These are phyloP conservation scores for Oreochromis niloticus DNA, from an alignment of 2,113 vertebrate genomes.

Conservation along the genomic window DNA sequence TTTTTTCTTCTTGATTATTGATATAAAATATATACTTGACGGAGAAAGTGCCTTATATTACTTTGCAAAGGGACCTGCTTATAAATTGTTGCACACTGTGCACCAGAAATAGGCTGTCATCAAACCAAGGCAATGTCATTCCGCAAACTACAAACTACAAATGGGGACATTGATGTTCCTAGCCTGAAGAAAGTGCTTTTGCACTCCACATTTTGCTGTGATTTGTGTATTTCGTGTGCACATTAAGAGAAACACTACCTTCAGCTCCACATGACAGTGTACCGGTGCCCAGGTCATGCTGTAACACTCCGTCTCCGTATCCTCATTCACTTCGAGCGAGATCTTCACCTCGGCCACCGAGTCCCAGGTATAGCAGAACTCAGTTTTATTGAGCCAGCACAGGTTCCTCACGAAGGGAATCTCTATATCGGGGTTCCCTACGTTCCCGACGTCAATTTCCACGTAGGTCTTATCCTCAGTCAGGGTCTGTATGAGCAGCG, in stretches of 20 bases:
- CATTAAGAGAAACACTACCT: slow-evolving; percentile 66
- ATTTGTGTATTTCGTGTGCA: background rate
- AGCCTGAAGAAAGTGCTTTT: accelerated
- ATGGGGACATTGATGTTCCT: background rate
- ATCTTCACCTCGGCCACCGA: slow-evolving; percentile 80
- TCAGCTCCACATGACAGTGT: slow-evolving; percentile 79
- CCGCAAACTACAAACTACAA: background rate
- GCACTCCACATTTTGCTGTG: background rate
- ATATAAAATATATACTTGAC: background rate
- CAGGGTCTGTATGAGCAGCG: slow-evolving; percentile 80
- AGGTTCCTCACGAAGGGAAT: slow-evolving; percentile 80
- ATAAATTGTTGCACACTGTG: background rate
- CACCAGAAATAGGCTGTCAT: background rate
- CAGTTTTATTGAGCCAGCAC: slow-evolving; percentile 83
- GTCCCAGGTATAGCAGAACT: slow-evolving; percentile 89
- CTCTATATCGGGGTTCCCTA: slow-evolving; percentile 72
- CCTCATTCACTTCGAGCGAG: slow-evolving; percentile 69
- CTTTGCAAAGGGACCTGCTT: background rate
- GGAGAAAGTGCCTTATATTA: background rate
- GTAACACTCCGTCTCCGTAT: slow-evolving; percentile 80
- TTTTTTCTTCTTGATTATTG: background rate
- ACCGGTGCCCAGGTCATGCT: slow-evolving; percentile 79
- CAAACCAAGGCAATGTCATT: background rate
- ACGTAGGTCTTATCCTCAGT: slow-evolving; percentile 74
- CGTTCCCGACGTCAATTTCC: slow-evolving; percentile 76